Conservation (phyloP, 2,113 vertebrate species). For the Machaerirhynchus nigripectus region DNA sequence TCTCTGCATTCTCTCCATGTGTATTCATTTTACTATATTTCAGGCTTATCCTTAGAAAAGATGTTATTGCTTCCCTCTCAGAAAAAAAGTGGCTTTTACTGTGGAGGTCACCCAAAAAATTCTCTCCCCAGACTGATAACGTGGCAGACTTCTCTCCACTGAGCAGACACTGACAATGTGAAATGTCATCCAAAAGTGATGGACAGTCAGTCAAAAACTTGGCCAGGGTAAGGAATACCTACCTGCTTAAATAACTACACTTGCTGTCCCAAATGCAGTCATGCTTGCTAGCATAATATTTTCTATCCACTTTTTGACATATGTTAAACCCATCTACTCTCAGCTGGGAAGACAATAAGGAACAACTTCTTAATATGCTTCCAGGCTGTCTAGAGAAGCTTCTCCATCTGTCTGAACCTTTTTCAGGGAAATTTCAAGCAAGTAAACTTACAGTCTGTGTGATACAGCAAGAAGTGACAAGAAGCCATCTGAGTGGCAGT, state of each 20-base stretch:
- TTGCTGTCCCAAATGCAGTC: not conserved
- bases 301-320: constrained; percentile 10
- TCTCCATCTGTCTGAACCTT: not conserved
- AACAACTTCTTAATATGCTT: not conserved
- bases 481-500: not conserved
- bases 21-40: not conserved
- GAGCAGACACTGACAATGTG: not conserved
- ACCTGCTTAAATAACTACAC: not conserved
- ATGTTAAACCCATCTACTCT: constrained; percentile 1
- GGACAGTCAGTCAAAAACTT: not conserved
- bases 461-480: not conserved
- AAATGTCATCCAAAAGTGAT: not conserved
- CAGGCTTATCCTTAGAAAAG: not conserved
- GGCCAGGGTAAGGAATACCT: not conserved
- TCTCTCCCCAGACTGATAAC: not conserved
- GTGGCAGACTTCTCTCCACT: not conserved
- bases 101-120: not conserved
- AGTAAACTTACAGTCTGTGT: not conserved
- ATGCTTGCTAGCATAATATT: not conserved
- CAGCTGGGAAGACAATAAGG: constrained; percentile 2
- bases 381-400: not conserved
- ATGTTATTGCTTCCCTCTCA: not conserved
- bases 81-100: not conserved
- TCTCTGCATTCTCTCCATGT: not conserved
- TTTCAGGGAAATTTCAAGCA: not conserved